These are phyloP conservation scores for Globia sparganii DNA, from an alignment of 2,888 invertebrate genomes.

Conservation along the genomic window DNA sequence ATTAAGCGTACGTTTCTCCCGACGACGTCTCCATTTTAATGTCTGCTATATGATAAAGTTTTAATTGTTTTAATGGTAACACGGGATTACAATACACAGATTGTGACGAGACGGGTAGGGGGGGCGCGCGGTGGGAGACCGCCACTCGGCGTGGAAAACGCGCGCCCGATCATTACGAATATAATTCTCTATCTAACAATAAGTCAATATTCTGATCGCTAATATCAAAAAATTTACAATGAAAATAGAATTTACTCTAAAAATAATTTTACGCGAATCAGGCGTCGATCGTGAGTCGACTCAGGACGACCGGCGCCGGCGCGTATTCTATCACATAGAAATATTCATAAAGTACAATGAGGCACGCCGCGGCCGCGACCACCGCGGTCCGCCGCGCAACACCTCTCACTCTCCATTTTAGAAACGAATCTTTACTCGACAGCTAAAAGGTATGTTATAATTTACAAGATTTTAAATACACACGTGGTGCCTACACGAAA, in stretches of 20 bases:
- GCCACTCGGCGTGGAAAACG: constrained; percentile 83
- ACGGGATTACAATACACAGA: constrained; percentile 88
- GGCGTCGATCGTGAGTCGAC: constrained; percentile 86
- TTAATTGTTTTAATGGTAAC: constrained; percentile 85
- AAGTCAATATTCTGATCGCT: constrained; percentile 87
- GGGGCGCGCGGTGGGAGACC: constrained; percentile 81
- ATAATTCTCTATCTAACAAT: constrained; percentile 89
- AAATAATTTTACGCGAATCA: constrained; percentile 85
- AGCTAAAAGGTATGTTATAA: constrained; percentile 81
- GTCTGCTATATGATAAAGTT: constrained; percentile 86
- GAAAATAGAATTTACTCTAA: constrained; percentile 90
- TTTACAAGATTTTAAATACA: constrained; percentile 83
- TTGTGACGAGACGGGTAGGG: constrained; percentile 85
- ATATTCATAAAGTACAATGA: constrained; percentile 87
- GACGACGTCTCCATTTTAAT: constrained; percentile 83
- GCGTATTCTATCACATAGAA: constrained; percentile 89
- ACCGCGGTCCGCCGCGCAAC: constrained; percentile 63
- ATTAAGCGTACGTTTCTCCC: constrained; percentile 90
- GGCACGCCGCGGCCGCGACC: constrained; percentile 71
- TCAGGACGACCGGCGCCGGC: constrained; percentile 85
- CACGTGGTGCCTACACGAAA: constrained; percentile 92
- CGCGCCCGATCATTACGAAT: constrained; percentile 86
- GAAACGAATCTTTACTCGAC: constrained; percentile 81
- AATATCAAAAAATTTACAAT: constrained; percentile 90
- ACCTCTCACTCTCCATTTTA: constrained; percentile 74